phyloP scores from a whole-genome alignment of 2,888 invertebrate species.

The Ophioninae sp. region DNA sequence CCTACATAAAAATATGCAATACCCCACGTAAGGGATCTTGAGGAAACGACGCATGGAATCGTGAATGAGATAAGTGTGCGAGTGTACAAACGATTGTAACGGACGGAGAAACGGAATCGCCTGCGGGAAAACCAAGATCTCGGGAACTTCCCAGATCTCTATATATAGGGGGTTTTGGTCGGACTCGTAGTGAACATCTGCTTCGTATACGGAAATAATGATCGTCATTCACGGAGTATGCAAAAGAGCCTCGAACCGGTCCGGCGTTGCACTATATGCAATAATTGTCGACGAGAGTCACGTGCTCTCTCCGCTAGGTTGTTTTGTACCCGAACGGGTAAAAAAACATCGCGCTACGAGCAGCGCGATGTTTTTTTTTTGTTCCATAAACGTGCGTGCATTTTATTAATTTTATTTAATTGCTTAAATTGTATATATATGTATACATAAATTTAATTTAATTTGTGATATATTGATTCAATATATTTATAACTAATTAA shows the following conservation, averaged over 20 bases:
- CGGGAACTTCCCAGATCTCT: slow-evolving; percentile 64
- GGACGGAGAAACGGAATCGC: slow-evolving; percentile 19
- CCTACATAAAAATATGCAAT: not conserved
- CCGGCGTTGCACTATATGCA: not conserved
- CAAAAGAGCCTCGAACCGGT: slow-evolving; percentile 1
- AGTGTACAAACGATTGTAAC: slow-evolving; percentile 6
- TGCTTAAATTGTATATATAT: not conserved
- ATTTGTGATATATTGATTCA: no score
- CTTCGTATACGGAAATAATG: slow-evolving; percentile 32
- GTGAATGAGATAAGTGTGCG: not conserved
- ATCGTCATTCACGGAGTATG: slow-evolving; percentile 27
- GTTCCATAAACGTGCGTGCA: not conserved
- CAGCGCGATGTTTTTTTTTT: no score
- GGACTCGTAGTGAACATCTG: not conserved
- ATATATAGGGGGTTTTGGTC: slow-evolving; percentile 28
- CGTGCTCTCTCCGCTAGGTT: not conserved
- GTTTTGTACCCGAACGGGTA: not conserved
- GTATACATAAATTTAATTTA: no score
- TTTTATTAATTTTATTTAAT: not conserved
- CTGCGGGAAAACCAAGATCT: slow-evolving; percentile 62
- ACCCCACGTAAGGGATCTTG: not conserved
- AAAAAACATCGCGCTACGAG: no score
- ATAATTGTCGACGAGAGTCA: slow-evolving; percentile 13
- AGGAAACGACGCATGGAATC: slow-evolving; percentile 8
- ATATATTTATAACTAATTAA: no score